A percentile compares a stretch with the other conserved stretches of the same genome.
Conservation (phyloP, 2,888 invertebrate genomes). For the Acronicta alni region DNA sequence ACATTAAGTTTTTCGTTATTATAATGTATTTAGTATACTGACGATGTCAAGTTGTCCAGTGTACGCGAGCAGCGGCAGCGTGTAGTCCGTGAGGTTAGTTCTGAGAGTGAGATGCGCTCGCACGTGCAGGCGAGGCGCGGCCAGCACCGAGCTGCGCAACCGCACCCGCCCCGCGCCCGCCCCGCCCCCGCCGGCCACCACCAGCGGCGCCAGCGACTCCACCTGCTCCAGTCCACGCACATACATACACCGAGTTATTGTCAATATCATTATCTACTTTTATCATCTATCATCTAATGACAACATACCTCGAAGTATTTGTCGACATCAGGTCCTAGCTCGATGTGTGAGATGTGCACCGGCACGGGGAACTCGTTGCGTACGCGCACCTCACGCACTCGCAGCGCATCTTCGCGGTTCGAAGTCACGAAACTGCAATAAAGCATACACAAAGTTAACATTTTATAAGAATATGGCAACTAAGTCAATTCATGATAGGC, state of each 20-base stretch:
- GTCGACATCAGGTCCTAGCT: slow-evolving; percentile 59
- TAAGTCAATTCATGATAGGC: too few relatives aligned
- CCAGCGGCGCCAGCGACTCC: slow-evolving; percentile 57
- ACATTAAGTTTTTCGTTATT: too few relatives aligned
- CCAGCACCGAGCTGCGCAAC: slow-evolving; percentile 29
- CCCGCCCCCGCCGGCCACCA: slow-evolving; percentile 49
- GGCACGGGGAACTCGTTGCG: slow-evolving; percentile 73
- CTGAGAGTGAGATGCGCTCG: slow-evolving; percentile 68
- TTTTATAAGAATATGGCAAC: too few relatives aligned
- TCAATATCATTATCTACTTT: too few relatives aligned
- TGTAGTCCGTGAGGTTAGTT: slow-evolving; percentile 85
- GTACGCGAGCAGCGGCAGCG: slow-evolving; percentile 83
- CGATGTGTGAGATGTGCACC: slow-evolving; percentile 63
- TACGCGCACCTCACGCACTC: slow-evolving; percentile 64
- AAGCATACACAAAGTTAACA: too few relatives aligned
- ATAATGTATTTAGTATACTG: too few relatives aligned
- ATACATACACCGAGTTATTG: too few relatives aligned
- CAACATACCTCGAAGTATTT: slow-evolving; percentile 70
- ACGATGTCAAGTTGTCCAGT: slow-evolving; percentile 78
- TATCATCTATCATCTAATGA: too few relatives aligned
- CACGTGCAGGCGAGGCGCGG: slow-evolving; percentile 33
- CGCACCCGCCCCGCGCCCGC: slow-evolving; percentile 51
- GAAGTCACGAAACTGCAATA: slow-evolving; percentile 70
- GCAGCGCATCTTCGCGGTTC: slow-evolving; percentile 52
- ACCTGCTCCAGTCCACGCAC: slow-evolving; percentile 53